Evolutionary conservation across 2,113 vertebrate genomes (phyloP).

Genomic region (Donacobius atricapilla): DNA sequence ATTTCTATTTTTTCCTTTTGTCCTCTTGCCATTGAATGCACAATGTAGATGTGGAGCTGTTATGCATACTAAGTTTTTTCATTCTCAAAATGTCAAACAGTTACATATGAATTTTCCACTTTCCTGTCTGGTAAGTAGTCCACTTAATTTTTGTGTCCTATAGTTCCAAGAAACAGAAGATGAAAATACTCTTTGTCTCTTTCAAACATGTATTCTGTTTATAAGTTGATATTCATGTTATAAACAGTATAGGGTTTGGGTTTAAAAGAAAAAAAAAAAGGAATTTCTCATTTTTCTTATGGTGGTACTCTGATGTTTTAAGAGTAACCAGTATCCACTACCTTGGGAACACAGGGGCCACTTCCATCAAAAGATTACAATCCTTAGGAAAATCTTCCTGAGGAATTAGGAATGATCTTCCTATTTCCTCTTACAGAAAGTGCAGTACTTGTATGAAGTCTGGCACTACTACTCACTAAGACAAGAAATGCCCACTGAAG

Average conservation of each 20-base stretch:
- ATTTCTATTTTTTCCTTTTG: conserved; percentile 24
- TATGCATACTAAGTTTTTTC: conserved; percentile 10
- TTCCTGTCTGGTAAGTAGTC: not conserved
- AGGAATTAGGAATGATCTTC: too few species aligned
- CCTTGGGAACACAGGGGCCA: not conserved
- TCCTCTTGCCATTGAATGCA: not conserved
- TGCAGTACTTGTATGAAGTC: not conserved
- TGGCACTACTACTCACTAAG: not conserved
- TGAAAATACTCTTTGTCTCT: not conserved
- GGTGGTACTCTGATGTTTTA: not conserved
- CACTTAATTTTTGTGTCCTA: not conserved
- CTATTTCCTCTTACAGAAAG: not conserved
- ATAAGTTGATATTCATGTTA: not conserved
- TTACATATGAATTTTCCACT: conserved; percentile 8
- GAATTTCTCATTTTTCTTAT: not conserved
- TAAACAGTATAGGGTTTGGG: not conserved
- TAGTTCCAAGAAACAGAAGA: not conserved
- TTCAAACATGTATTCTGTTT: not conserved
- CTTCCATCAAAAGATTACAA: not conserved
- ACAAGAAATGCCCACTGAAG: not conserved
- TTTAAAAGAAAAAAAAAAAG: not conserved
- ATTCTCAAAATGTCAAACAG: conserved; percentile 23
- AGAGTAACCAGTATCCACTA: not conserved
- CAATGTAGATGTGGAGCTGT: not conserved
- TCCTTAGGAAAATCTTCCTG: not conserved